These are phyloP conservation scores for Taphrorychus bicolor DNA, from an alignment of 2,888 invertebrate species.

Conservation along the genomic window DNA sequence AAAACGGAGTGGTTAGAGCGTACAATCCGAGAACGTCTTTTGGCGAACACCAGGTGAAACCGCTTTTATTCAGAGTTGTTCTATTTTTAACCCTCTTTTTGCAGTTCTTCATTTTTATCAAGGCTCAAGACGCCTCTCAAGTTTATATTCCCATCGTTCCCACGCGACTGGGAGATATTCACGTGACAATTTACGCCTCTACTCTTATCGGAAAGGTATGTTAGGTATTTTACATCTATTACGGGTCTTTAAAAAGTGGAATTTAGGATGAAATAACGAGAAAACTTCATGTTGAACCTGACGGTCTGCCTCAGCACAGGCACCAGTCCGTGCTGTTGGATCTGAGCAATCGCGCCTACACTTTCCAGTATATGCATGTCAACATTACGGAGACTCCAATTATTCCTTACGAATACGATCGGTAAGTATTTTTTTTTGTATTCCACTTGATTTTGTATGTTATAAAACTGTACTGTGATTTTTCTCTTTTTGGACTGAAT, in stretches of 20 bases:
- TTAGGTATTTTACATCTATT: neutral
- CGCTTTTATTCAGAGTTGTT: neutral
- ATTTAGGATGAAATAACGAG: constrained; percentile 68
- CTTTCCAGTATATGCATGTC: constrained; percentile 94
- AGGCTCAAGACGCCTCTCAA: constrained; percentile 78
- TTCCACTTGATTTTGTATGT: no score
- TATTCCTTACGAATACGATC: constrained; percentile 88
- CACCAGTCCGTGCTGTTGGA: constrained; percentile 93
- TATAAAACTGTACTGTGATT: no score
- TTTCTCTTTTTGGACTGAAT: no score
- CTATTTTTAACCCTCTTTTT: constrained; percentile 3
- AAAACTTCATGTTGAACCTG: constrained; percentile 77
- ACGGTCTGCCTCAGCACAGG: constrained; percentile 89
- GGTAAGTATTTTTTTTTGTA: constrained; percentile 56
- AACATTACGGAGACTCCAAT: constrained; percentile 93
- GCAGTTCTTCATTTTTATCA: constrained; percentile 42
- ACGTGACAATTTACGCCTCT: constrained; percentile 78
- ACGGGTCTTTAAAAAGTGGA: neutral
- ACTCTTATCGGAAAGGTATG: constrained; percentile 71
- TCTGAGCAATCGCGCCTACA: constrained; percentile 89
- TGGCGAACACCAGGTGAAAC: constrained; percentile 91
- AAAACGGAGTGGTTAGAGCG: constrained; percentile 83
- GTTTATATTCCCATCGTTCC: constrained; percentile 93
- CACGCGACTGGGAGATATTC: constrained; percentile 76
- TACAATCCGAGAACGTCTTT: constrained; percentile 90